Percentiles rank a stretch among this genome's conserved stretches.
Evolutionary conservation across 2,888 invertebrate genomes (phyloP).

Genomic region (Odontocolon sp.): DNA sequence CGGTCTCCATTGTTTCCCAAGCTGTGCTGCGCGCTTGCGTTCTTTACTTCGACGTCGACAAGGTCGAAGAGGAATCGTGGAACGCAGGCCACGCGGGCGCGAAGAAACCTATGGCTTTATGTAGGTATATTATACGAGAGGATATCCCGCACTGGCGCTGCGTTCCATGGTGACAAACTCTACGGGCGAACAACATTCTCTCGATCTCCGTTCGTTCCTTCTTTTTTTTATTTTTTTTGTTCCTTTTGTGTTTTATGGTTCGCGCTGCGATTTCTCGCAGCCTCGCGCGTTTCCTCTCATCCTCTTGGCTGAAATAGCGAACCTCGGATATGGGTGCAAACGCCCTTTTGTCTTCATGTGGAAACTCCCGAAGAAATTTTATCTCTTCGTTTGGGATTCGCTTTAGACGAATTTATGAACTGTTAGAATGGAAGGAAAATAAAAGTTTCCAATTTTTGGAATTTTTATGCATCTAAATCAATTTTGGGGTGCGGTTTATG

Average conservation of each 20-base stretch:
- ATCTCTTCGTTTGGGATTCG: constrained; percentile 21
- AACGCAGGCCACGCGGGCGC: constrained; percentile 41
- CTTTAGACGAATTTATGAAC: constrained; percentile 42
- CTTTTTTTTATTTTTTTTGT: constrained; percentile 53
- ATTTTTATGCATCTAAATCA: too few species aligned
- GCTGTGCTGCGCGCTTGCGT: constrained; percentile 21
- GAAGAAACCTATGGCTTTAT: constrained; percentile 50
- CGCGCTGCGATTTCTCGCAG: constrained; percentile 31
- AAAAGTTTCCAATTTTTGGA: too few species aligned
- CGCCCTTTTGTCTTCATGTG: constrained; percentile 65
- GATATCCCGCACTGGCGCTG: constrained; percentile 52
- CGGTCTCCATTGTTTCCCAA: constrained; percentile 57
- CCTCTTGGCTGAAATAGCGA: constrained; percentile 22
- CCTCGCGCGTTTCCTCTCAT: constrained; percentile 39
- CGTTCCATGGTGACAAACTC: constrained; percentile 76
- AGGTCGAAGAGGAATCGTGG: constrained; percentile 24
- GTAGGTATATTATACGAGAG: constrained; percentile 14
- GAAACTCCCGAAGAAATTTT: constrained; percentile 9
- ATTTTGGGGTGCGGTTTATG: too few species aligned
- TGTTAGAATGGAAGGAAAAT: constrained; percentile 13
- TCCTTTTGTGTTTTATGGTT: constrained; percentile 61
- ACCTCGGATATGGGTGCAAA: constrained; percentile 26
- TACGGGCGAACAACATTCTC: constrained; percentile 73
- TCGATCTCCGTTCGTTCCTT: constrained; percentile 51
- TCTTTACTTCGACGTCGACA: constrained; percentile 44